phyloP scores from a whole-genome alignment of 2,888 invertebrate species.

The Limnephilus lunatus region DNA sequence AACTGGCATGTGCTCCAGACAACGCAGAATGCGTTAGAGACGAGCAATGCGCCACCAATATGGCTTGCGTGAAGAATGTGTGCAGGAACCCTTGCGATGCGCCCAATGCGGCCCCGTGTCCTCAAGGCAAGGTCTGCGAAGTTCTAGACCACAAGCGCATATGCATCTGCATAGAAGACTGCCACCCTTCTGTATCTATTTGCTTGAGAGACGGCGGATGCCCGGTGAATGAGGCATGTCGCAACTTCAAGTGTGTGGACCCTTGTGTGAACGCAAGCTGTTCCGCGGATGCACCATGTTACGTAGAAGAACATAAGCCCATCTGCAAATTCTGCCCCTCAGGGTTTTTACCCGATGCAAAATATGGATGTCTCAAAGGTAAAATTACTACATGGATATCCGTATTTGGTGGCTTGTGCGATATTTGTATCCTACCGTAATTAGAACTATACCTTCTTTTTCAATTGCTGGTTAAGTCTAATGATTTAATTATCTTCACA shows the following conservation, averaged over 20 bases:
- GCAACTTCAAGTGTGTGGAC: slow-evolving; percentile 93
- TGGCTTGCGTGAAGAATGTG: slow-evolving; percentile 89
- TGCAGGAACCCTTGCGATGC: slow-evolving; percentile 92
- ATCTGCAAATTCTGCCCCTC: slow-evolving; percentile 97
- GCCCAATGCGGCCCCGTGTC: slow-evolving; percentile 82
- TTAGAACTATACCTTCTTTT: slow-evolving; percentile 69
- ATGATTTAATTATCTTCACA: slow-evolving; percentile 77
- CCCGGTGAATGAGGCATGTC: slow-evolving; percentile 89
- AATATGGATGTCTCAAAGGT: slow-evolving; percentile 98
- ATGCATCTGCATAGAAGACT: slow-evolving; percentile 92
- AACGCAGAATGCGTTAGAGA: slow-evolving; percentile 87
- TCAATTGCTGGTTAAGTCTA: slow-evolving; percentile 63
- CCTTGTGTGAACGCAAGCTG: slow-evolving; percentile 92
- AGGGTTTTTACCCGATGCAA: slow-evolving; percentile 94
- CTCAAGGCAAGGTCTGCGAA: slow-evolving; percentile 90
- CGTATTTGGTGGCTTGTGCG: slow-evolving; percentile 66
- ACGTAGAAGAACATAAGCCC: slow-evolving; percentile 95
- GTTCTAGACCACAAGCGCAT: slow-evolving; percentile 91
- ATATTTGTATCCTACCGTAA: slow-evolving; percentile 64
- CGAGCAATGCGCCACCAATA: slow-evolving; percentile 90
- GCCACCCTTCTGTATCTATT: slow-evolving; percentile 90
- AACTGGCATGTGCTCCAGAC: slow-evolving; percentile 91
- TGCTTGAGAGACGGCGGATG: slow-evolving; percentile 94
- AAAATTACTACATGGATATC: slow-evolving; percentile 76
- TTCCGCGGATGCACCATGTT: slow-evolving; percentile 91